Conservation (phyloP, 2,113 vertebrate genomes). For the Periophthalmus modestus region DNA sequence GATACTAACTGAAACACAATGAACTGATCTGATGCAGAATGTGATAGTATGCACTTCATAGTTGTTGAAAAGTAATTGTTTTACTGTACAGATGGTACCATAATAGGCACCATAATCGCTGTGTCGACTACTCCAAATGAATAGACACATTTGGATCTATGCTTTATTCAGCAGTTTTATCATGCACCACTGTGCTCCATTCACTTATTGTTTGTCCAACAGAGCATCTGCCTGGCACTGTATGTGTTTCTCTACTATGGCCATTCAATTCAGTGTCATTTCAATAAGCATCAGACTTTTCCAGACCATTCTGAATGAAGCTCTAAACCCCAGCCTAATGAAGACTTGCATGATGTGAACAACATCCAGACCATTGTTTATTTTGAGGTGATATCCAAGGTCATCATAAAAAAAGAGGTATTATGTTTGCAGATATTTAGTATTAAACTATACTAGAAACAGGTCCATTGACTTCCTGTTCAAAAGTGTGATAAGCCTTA, state of each 20-base stretch:
- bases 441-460: too few relatives aligned
- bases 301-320: constrained; percentile 47
- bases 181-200: constrained; percentile 46
- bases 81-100: constrained; percentile 20
- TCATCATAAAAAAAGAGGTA: too few relatives aligned
- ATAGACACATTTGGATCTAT: constrained; percentile 50
- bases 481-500: too few relatives aligned
- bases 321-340: too few relatives aligned
- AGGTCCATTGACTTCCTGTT: too few relatives aligned
- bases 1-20: background rate
- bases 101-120: constrained; percentile 16
- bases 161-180: constrained; percentile 53
- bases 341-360: too few relatives aligned
- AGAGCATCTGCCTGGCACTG: constrained; percentile 63
- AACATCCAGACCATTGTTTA: too few relatives aligned
- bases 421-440: too few relatives aligned
- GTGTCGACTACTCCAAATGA: constrained; percentile 37
- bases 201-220: constrained; percentile 57
- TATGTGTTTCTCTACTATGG: constrained; percentile 36
- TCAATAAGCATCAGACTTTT: constrained; percentile 60
- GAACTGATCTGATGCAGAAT: background rate
- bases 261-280: constrained; percentile 64
- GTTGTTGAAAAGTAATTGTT: constrained; percentile 13
- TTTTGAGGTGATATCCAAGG: too few relatives aligned
- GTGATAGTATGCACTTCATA: background rate